These are phyloP conservation scores for Tipula confusa DNA, from an alignment of 2,888 invertebrate genomes.

Conservation along the genomic window DNA sequence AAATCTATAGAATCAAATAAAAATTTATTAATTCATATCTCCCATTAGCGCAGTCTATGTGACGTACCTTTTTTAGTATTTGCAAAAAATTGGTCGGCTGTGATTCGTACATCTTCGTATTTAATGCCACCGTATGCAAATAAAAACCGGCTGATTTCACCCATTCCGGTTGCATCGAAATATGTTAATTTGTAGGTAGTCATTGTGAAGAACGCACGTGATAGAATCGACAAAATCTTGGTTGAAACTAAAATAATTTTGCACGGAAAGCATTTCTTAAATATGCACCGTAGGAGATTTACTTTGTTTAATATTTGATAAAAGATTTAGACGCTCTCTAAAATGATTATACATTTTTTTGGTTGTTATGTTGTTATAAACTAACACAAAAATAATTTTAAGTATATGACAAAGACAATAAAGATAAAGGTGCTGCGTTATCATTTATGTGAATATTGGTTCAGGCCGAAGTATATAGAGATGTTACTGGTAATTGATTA, in stretches of 20 bases:
- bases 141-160: conserved; percentile 59
- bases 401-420: too few relatives aligned
- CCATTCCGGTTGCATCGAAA: conserved; percentile 59
- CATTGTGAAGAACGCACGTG: not conserved
- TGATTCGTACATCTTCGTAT: conserved; percentile 59
- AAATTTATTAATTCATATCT: too few relatives aligned
- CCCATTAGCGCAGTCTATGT: too few relatives aligned
- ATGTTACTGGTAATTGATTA: too few relatives aligned
- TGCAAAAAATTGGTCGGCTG: conserved; percentile 43
- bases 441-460: too few relatives aligned
- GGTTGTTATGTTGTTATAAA: too few relatives aligned
- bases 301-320: not conserved
- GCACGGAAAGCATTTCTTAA: not conserved
- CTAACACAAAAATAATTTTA: too few relatives aligned
- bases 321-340: not conserved
- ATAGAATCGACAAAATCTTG: not conserved
- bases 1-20: not conserved
- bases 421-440: too few relatives aligned
- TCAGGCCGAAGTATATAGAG: too few relatives aligned
- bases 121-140: conserved; percentile 58
- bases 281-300: not conserved
- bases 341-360: too few relatives aligned
- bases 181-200: conserved; percentile 43
- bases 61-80: not conserved
- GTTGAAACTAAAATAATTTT: not conserved